Percentiles rank a stretch among this genome's conserved stretches.
Conservation (phyloP, 2,888 invertebrate species). For the Biston stratarius region DNA sequence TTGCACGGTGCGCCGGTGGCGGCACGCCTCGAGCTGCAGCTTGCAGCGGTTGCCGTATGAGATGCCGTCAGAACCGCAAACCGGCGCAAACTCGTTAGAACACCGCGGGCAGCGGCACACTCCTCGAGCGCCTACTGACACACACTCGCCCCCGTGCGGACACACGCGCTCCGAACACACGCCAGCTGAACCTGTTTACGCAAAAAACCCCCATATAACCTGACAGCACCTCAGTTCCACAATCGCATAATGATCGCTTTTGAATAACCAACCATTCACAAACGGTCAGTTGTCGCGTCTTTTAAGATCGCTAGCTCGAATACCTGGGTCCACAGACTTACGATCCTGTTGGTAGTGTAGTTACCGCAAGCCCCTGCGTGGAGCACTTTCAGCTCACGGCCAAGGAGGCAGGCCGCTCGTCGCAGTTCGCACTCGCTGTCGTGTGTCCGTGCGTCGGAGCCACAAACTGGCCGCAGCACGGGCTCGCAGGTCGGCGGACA, state of each 20-base stretch:
- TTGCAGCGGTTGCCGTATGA: slow-evolving; percentile 94
- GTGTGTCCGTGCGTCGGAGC: slow-evolving; percentile 93
- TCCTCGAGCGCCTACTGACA: slow-evolving; percentile 90
- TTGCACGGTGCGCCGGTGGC: slow-evolving; percentile 90
- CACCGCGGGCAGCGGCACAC: slow-evolving; percentile 95
- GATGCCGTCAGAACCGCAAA: slow-evolving; percentile 94
- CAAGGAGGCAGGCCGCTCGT: slow-evolving; percentile 89
- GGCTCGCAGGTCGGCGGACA: slow-evolving; percentile 94
- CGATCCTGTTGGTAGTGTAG: slow-evolving; percentile 18
- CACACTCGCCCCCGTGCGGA: slow-evolving; percentile 90
- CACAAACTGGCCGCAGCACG: slow-evolving; percentile 93
- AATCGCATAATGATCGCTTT: too few relatives aligned
- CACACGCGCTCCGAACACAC: slow-evolving; percentile 90
- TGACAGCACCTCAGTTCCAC: not conserved
- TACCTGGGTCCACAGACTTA: too few relatives aligned
- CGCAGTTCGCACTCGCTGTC: slow-evolving; percentile 93
- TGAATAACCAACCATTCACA: too few relatives aligned
- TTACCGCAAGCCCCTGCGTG: slow-evolving; percentile 83
- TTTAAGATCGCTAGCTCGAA: too few relatives aligned
- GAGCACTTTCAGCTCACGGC: slow-evolving; percentile 75
- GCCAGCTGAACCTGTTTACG: slow-evolving; percentile 86
- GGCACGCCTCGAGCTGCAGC: slow-evolving; percentile 92
- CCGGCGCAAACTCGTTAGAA: slow-evolving; percentile 93
- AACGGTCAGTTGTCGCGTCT: too few relatives aligned
- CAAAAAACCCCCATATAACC: not conserved